These are phyloP conservation scores for Drosophila repleta DNA, from an alignment of 1,140 invertebrate species.

Conservation along the genomic window DNA sequence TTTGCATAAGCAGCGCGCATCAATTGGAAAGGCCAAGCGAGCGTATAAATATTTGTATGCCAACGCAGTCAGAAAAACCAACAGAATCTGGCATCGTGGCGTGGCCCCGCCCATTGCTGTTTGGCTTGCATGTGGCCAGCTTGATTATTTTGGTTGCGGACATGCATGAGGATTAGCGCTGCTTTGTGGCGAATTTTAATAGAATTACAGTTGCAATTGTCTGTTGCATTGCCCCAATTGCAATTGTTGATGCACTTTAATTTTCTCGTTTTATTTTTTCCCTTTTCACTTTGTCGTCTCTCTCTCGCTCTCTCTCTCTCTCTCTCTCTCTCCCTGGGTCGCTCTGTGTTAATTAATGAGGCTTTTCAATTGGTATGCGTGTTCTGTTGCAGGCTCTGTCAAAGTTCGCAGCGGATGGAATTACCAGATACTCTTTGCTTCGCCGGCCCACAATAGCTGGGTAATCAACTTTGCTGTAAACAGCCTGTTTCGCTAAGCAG, in stretches of 20 bases:
- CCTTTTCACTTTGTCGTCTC: neutral
- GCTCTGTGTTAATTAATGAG: conserved; percentile 59
- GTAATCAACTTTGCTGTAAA: neutral
- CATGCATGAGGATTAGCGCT: conserved; percentile 60
- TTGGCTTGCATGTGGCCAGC: conserved; percentile 36
- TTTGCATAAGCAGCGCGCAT: conserved; percentile 77
- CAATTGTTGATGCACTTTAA: conserved; percentile 17
- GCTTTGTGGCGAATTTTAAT: conserved; percentile 72
- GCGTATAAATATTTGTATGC: conserved; percentile 79
- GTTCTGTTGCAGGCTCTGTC: conserved; percentile 24
- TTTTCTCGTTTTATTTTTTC: neutral
- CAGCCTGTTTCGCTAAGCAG: no score
- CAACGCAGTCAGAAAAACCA: conserved; percentile 62
- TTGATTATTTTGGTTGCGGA: conserved; percentile 54
- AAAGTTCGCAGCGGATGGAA: conserved; percentile 27
- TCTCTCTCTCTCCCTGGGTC: conserved; percentile 6
- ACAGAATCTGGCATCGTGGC: neutral
- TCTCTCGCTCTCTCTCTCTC: neutral
- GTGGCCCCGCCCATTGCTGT: neutral
- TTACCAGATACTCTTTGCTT: conserved; percentile 28
- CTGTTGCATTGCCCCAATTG: neutral
- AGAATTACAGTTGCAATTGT: conserved; percentile 57
- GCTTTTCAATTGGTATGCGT: conserved; percentile 27
- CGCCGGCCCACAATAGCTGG: neutral
- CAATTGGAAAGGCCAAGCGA: conserved; percentile 67